These are phyloP conservation scores for Dryocosmus kuriphilus DNA, from an alignment of 2,888 invertebrate genomes.

Conservation along the genomic window DNA sequence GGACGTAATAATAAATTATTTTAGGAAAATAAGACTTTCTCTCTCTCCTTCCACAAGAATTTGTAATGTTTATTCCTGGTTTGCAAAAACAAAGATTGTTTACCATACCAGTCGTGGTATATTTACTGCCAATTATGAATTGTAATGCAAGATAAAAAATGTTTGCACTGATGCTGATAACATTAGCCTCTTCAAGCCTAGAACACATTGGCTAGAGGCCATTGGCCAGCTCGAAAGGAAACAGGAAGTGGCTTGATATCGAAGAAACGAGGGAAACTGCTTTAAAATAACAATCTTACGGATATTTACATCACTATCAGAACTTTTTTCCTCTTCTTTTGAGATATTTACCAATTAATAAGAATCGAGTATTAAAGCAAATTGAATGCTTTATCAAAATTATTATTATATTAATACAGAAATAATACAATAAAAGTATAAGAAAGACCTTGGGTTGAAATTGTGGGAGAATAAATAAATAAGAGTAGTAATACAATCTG, in stretches of 20 bases:
- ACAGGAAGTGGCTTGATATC: slow-evolving; percentile 31
- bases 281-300: slow-evolving; percentile 16
- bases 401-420: too few species aligned
- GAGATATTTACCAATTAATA: not conserved
- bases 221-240: slow-evolving; percentile 12
- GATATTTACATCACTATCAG: not conserved
- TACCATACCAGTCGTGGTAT: not conserved
- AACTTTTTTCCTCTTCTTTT: not conserved
- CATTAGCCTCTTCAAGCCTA: not conserved
- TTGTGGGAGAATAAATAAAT: not conserved
- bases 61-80: not conserved
- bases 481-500: not conserved
- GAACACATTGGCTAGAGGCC: not conserved
- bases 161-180: not conserved
- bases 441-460: not conserved
- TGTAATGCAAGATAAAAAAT: not conserved
- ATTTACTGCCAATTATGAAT: not conserved
- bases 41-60: too few species aligned
- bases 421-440: too few species aligned
- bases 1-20: too few species aligned
- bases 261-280: not conserved
- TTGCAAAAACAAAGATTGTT: not conserved
- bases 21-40: too few species aligned
- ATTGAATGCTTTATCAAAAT: too few species aligned
- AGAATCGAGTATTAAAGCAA: too few species aligned